A percentile compares a stretch with the other conserved stretches of the same genome.
Evolutionary conservation across 1,140 invertebrate genomes (phyloP).

Genomic region (Gryllus bimaculatus): DNA sequence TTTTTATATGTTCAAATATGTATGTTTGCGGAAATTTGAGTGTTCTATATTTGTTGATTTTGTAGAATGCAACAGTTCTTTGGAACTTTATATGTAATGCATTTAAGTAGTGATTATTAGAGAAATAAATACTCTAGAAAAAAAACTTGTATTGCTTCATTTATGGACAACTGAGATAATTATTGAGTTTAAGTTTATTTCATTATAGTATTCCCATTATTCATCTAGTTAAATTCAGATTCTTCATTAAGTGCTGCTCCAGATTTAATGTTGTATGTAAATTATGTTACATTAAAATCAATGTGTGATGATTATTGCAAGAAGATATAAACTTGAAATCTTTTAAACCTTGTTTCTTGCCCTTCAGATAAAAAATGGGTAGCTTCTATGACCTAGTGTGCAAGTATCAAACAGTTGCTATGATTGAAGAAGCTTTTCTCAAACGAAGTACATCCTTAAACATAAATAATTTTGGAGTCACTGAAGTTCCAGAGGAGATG

Average conservation of each 20-base stretch:
- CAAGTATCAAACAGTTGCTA: not conserved
- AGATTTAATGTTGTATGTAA: too few relatives aligned
- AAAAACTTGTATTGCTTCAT: not conserved
- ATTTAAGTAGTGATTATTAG: not conserved
- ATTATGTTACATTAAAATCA: too few relatives aligned
- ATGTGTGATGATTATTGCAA: too few relatives aligned
- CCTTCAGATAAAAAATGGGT: not conserved
- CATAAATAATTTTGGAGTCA: not conserved
- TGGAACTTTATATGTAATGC: not conserved
- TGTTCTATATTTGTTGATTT: too few relatives aligned
- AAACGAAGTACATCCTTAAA: not conserved
- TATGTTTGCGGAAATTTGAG: not conserved
- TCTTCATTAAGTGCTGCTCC: too few relatives aligned
- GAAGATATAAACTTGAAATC: not conserved
- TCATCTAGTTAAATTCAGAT: too few relatives aligned
- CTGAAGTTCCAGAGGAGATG: not conserved
- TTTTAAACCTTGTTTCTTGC: not conserved
- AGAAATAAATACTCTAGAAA: not conserved
- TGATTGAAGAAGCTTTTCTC: constrained; percentile 3
- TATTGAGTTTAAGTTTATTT: not conserved
- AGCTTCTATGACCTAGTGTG: constrained; percentile 6
- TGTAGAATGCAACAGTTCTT: not conserved
- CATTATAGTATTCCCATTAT: too few relatives aligned
- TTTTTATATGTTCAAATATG: not conserved
- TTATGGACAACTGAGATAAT: not conserved